Percentiles rank a stretch among this genome's conserved stretches.
Conservation (phyloP, 2,797 vertebrate species). For the Acipenser transmontanus region DNA sequence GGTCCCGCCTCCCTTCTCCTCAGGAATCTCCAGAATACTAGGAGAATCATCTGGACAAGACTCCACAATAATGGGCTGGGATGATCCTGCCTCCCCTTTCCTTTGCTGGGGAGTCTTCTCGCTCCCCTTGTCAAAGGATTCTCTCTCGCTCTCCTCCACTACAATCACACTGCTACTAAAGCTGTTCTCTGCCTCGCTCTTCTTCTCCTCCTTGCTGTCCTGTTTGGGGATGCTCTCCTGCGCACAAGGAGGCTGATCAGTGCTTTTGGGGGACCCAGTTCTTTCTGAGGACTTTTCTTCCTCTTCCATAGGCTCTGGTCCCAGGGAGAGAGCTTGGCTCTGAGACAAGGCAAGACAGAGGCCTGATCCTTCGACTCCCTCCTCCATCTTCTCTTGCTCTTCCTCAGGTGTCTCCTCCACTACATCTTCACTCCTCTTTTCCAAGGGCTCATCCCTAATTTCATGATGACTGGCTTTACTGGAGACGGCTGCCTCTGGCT, state of each 20-base stretch:
- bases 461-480: background rate
- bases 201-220: background rate
- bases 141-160: conserved; percentile 43
- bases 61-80: background rate
- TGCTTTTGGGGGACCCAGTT: background rate
- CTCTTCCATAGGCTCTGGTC: conserved; percentile 51
- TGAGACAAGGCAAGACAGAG: conserved; percentile 55
- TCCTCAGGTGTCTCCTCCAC: conserved; percentile 8
- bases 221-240: background rate
- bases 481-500: conserved; percentile 20
- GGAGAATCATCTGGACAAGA: conserved; percentile 7
- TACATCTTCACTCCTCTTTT: background rate
- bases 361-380: conserved; percentile 28
- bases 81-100: conserved; percentile 1
- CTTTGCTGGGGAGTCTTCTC: conserved; percentile 26
- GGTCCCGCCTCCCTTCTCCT: background rate
- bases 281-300: conserved; percentile 5
- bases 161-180: conserved; percentile 27
- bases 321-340: conserved; percentile 47
- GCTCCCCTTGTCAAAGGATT: conserved; percentile 7
- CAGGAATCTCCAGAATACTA: background rate
- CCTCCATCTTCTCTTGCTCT: conserved; percentile 29
- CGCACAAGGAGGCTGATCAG: no score
- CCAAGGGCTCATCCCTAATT: conserved; percentile 12
- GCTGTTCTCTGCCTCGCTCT: conserved; percentile 11